phyloP scores from a whole-genome alignment of 1,140 invertebrate genomes.

The Drosophila orena region DNA sequence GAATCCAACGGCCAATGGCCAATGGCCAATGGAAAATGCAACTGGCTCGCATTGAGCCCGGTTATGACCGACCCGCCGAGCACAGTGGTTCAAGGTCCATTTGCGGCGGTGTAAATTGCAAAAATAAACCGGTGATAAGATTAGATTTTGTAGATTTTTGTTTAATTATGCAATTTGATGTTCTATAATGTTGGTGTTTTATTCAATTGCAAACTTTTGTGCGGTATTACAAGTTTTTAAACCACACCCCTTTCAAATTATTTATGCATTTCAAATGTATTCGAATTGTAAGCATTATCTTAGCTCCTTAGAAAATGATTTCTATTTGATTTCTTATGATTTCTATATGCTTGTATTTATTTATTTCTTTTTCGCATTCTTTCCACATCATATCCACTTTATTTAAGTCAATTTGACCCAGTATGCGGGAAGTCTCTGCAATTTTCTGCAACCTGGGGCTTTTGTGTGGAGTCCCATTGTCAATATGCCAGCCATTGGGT shows the following conservation, averaged over 20 bases:
- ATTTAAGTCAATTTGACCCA: neutral
- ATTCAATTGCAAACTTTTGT: neutral
- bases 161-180: too few species aligned
- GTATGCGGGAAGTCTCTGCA: conserved; percentile 3
- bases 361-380: neutral
- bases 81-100: conserved; percentile 14
- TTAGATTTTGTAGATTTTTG: too few species aligned
- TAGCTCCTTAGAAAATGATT: too few species aligned
- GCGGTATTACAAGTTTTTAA: neutral
- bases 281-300: too few species aligned
- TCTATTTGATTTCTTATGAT: neutral
- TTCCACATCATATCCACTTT: neutral
- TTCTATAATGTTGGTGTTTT: too few species aligned
- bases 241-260: too few species aligned
- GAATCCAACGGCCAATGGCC: conserved; percentile 16
- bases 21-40: conserved; percentile 33
- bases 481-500: conserved; percentile 29
- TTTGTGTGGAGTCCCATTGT: conserved; percentile 18
- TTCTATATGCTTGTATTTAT: neutral
- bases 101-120: neutral
- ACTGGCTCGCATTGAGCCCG: conserved; percentile 33
- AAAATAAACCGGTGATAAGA: conserved; percentile 7
- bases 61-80: conserved; percentile 10
- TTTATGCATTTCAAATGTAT: too few species aligned
- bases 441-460: conserved; percentile 14